Evolutionary conservation across 2,888 invertebrate species (phyloP).

Genomic region (Acrobasis consociella): DNA sequence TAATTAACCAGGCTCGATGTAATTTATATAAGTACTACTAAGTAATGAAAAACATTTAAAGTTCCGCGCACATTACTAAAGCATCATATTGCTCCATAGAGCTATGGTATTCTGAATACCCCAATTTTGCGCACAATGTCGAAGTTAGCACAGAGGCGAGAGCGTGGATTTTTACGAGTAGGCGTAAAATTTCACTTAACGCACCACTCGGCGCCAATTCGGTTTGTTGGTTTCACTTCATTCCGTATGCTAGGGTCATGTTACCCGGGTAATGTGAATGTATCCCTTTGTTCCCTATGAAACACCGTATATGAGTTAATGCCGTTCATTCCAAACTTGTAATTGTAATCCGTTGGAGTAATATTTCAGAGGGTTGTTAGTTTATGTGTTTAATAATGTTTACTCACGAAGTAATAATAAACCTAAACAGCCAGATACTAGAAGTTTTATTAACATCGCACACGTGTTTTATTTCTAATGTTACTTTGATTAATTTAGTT

Average conservation of each 20-base stretch:
- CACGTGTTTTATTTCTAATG: not conserved
- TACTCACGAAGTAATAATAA: constrained; percentile 13
- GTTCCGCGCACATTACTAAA: too few species aligned
- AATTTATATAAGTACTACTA: too few species aligned
- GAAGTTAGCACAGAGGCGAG: constrained; percentile 23
- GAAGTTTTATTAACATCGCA: not conserved
- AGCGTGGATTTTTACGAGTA: constrained; percentile 63
- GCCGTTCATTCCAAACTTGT: constrained; percentile 15
- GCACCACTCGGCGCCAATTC: constrained; percentile 51
- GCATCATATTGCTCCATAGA: too few species aligned
- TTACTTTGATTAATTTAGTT: too few species aligned
- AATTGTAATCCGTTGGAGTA: constrained; percentile 19
- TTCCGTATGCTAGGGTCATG: constrained; percentile 57
- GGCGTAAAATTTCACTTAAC: constrained; percentile 71
- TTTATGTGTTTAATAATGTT: constrained; percentile 17
- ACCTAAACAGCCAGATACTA: constrained; percentile 16
- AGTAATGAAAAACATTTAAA: too few species aligned
- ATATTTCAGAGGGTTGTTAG: constrained; percentile 18
- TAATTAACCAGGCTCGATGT: too few species aligned
- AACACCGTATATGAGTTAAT: constrained; percentile 18
- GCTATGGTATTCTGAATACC: not conserved
- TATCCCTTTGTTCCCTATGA: constrained; percentile 51
- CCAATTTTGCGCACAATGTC: not conserved
- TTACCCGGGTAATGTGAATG: constrained; percentile 49
- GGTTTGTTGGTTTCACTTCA: constrained; percentile 59